Evolutionary conservation across 2,113 vertebrate genomes (phyloP).

Genomic region (Circaetus gallicus): DNA sequence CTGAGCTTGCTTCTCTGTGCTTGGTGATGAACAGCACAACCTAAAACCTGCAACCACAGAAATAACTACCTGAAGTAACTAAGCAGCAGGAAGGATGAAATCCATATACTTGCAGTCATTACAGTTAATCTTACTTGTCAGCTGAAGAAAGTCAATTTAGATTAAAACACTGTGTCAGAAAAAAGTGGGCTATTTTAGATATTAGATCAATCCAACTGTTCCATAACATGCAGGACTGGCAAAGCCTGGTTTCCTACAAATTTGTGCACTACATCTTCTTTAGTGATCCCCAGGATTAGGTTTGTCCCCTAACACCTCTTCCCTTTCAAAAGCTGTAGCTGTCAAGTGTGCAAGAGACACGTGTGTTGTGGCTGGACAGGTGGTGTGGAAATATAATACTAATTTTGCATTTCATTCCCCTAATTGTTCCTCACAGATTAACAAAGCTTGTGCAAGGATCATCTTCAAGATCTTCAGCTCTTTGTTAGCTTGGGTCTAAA

Average conservation of each 20-base stretch:
- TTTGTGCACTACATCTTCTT: background rate
- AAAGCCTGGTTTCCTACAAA: background rate
- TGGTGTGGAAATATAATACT: background rate
- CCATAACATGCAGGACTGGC: background rate
- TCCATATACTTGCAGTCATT: background rate
- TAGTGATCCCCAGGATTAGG: background rate
- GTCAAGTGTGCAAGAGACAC: rapidly evolving
- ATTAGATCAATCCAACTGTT: background rate
- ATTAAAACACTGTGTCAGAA: background rate
- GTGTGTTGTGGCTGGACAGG: rapidly evolving
- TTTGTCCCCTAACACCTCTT: background rate
- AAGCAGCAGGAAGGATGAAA: background rate
- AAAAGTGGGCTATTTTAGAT: background rate
- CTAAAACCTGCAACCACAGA: background rate
- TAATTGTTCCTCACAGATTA: background rate
- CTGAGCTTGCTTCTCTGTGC: background rate
- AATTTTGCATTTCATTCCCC: background rate
- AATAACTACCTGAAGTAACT: background rate
- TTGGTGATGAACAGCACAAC: rapidly evolving
- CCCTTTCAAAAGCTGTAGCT: background rate
- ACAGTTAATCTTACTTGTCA: background rate
- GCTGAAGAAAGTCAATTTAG: background rate
- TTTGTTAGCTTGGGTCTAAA: background rate
- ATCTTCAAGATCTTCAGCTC: background rate
- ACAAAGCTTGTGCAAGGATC: background rate